These are phyloP conservation scores for Sipunculus nudus DNA, from an alignment of 2,888 invertebrate genomes.

Conservation along the genomic window DNA sequence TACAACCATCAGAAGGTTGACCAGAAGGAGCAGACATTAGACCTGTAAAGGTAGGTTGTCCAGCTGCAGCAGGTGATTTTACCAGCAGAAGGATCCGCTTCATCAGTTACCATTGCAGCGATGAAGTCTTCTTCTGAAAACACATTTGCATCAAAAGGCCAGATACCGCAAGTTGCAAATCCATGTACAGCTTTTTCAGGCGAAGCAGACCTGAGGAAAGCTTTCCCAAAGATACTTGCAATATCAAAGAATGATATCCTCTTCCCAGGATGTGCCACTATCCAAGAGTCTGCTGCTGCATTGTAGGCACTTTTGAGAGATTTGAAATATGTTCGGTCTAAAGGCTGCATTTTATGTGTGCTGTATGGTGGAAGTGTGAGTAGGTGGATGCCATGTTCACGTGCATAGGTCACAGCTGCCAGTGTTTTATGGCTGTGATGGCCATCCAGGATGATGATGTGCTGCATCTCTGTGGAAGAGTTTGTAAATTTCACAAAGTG, in stretches of 20 bases:
- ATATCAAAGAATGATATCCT: constrained; percentile 34
- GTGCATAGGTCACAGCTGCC: too few relatives aligned
- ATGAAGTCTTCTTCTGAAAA: constrained; percentile 33
- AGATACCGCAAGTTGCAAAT: constrained; percentile 29
- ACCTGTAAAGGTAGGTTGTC: too few relatives aligned
- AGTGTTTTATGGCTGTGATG: too few relatives aligned
- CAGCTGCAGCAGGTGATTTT: too few relatives aligned
- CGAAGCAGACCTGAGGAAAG: constrained; percentile 33
- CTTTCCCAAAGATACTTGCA: constrained; percentile 34
- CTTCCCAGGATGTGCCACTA: constrained; percentile 33
- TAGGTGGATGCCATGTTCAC: constrained; percentile 55
- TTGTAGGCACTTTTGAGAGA: constrained; percentile 42
- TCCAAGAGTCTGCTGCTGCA: constrained; percentile 34
- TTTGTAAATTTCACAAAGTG: too few relatives aligned
- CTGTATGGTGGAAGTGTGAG: constrained; percentile 59
- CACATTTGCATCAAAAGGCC: constrained; percentile 28
- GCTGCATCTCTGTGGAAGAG: too few relatives aligned
- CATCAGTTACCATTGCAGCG: constrained; percentile 20
- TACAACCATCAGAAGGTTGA: too few relatives aligned
- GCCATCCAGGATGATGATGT: too few relatives aligned
- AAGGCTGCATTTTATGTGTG: constrained; percentile 54
- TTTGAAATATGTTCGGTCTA: constrained; percentile 43
- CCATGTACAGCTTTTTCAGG: constrained; percentile 30
- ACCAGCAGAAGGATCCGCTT: too few relatives aligned
- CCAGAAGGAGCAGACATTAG: too few relatives aligned